Evolutionary conservation across 2,797 vertebrate species (phyloP), one percentile per base, ranked within the genome.

Genomic region (Echeneis naucrates): DNA sequence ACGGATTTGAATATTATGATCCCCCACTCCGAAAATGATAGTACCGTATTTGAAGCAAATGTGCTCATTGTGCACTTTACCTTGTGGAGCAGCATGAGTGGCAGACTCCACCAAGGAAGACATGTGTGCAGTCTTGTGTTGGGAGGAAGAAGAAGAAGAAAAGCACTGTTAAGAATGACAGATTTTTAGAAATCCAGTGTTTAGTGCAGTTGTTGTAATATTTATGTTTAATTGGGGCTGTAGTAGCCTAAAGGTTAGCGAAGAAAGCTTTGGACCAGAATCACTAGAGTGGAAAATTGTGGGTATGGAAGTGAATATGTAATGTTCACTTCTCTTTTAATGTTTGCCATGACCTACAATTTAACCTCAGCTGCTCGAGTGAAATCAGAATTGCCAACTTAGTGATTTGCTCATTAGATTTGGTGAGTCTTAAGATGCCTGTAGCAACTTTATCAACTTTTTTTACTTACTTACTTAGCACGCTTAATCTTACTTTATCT

Each of bases 1-100:
- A 93, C 89, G 87, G 91, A 94, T 94, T 94, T 94, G 89, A 94
- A 94, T 94, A 93, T 92, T 92, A 93, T 93, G 92, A 92, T 93
- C 93, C 88, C 79, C 78, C 71, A 77, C 87, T 90, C 88, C 87
- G 91, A 92, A 92, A 95, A 89, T 70, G 89, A 91, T 91, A 92
- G 88, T 72, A 51, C 67, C 32, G 72, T 87, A 87, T 93, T 91
- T 89, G 87, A 92, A 88, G 85, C 70, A 85, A 91, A 91, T 91
- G 83, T 91, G 89, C 91, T 87, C 87, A 88, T 92, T 90, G 89
- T 90, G 87, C 89, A 88, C 91, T 92, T 93, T 87, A 90, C 84
- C 87, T 89, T 53, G 72, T 23, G 51, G 82, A 87, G 81, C 76
- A 82, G 86, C 72, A 19, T 60, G 83, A 85, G 87, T 82, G 76